Evolutionary conservation across 2,113 vertebrate genomes (phyloP), one percentile per base, ranked within the genome.

Genomic region (Sinosuthora webbiana): DNA sequence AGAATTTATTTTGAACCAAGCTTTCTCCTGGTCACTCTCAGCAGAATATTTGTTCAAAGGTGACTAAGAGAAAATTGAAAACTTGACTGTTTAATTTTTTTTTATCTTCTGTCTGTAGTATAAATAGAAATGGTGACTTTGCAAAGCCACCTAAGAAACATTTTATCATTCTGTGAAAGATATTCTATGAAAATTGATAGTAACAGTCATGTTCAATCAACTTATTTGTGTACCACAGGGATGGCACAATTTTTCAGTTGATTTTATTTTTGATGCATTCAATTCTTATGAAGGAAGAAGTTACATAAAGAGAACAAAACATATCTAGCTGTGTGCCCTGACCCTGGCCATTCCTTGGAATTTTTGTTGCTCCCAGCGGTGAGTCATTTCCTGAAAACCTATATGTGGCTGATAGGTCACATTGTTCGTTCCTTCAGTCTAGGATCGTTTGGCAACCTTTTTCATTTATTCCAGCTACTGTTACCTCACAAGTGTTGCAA

Each of bases 1-100:
- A 4, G 3, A 79, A 55, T 33, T 44, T 37, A 50, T 44, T 28
- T 83, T 60, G 50, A 50, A 25, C 9, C 8, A 82, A 15, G 8
- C 13, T 93, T 47, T 63, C 47, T 87, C 23, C 69, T 82, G 41
- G 44, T 67, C 65, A 92, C 64, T 78, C 44, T 31, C 45, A 79
- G 18, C 24, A 33, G 22, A 89, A 42, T 35, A 42, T 83, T 85
- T 83, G 9, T 55, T 59, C 50, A 45, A 70, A 83, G 59, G 15
- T 93, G 62, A 87, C 49, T 52, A 79, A 90, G 75, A 79, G 37
- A 93, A 89, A 96, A 79, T 39, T 42, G 81, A 95, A 79, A 88
- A 77, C 9, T 52, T 83, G 45, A 59, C 33, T 77, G 41, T 65
- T 87, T 35, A 74, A 73, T 9, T 33, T 49, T n/a, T 39, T 77